Percentiles rank a stretch among this genome's conserved stretches.
Evolutionary conservation across 2,888 invertebrate genomes (phyloP).

Genomic region (Xanthorhoe designata): DNA sequence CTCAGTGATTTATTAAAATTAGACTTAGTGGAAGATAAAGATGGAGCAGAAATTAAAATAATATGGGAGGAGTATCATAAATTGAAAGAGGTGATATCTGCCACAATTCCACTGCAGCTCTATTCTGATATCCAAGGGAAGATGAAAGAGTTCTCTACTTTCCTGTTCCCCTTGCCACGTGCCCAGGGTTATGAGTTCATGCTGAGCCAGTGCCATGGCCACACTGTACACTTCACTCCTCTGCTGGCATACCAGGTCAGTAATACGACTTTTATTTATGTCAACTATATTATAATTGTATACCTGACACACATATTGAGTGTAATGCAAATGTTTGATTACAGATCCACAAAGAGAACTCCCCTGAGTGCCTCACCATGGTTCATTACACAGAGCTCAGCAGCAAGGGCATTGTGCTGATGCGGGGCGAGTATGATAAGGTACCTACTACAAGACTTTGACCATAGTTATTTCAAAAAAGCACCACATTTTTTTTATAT

Average conservation of each 20-base stretch:
- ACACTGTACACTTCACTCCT: slow-evolving; percentile 93
- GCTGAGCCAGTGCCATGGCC: slow-evolving; percentile 89
- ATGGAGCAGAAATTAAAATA: slow-evolving; percentile 88
- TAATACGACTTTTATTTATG: slow-evolving; percentile 51
- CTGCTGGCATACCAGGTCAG: slow-evolving; percentile 93
- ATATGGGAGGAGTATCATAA: slow-evolving; percentile 94
- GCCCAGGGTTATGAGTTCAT: slow-evolving; percentile 95
- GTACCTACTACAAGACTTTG: slow-evolving; percentile 44
- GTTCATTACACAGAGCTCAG: slow-evolving; percentile 92
- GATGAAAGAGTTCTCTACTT: slow-evolving; percentile 87
- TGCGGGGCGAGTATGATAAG: slow-evolving; percentile 94
- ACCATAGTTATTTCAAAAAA: too few relatives aligned
- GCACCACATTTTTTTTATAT: too few relatives aligned
- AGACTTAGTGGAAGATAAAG: slow-evolving; percentile 90
- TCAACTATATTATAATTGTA: not conserved
- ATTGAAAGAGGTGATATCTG: slow-evolving; percentile 91
- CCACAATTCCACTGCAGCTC: slow-evolving; percentile 87
- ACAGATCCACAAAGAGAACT: slow-evolving; percentile 93
- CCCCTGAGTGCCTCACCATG: slow-evolving; percentile 94
- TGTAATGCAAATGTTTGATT: slow-evolving; percentile 14
- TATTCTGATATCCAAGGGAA: slow-evolving; percentile 86
- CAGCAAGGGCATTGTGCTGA: slow-evolving; percentile 90
- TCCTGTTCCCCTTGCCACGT: slow-evolving; percentile 92
- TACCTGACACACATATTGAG: not conserved
- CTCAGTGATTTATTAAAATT: slow-evolving; percentile 91